Base-by-base conservation (phyloP, 2,888 invertebrate genomes). In the Troides oblongomaculatus region DNA sequence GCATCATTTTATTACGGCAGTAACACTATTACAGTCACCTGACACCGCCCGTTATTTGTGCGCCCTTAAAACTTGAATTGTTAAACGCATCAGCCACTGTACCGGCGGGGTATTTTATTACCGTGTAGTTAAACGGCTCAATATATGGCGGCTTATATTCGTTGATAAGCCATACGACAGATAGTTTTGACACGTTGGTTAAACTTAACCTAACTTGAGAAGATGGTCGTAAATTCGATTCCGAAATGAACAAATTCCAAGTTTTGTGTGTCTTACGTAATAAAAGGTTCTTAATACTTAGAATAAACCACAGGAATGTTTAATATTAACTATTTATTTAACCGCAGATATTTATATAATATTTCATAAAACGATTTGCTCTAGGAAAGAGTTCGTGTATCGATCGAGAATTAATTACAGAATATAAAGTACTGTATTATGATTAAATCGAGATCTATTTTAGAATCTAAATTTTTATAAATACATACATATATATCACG, bases 1-100 rank as follows among this genome's bases (percentile, higher is more conserved):
- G 66, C 67, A 64, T 12, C 66, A 69, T 71, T 76, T 76, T 75
- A 76, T 73, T 75, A 72, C 72, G 70, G 70, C 73, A 70, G 73
- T 76, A 75, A 76, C 74, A 71, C 70, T 68, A 73, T 75, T 68
- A 73, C 71, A 72, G 74, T 74, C 75, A 76, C 76, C 76, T 75
- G 76, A 69, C 69, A 73, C 72, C 71, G 70, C 69, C 69, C 72
- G 64, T 61, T 70, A 70, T 69, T 71, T 67, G 72, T 61, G 66
- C 68, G 71, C 71, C 71, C 72, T 74, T 74, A 72, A 73, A 76
- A 74, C 72, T 76, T 74, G 75, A 71, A 76, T 76, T 75, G 76
- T 76, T 76, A 72, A 73, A 73, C 74, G 72, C 71, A 71, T 70
- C 59, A 60, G 60, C 59, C 23, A 53, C 53, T 59, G 39, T 66